Conservation (phyloP, 2,113 vertebrate genomes). For the Rhodinocichla rosea region DNA sequence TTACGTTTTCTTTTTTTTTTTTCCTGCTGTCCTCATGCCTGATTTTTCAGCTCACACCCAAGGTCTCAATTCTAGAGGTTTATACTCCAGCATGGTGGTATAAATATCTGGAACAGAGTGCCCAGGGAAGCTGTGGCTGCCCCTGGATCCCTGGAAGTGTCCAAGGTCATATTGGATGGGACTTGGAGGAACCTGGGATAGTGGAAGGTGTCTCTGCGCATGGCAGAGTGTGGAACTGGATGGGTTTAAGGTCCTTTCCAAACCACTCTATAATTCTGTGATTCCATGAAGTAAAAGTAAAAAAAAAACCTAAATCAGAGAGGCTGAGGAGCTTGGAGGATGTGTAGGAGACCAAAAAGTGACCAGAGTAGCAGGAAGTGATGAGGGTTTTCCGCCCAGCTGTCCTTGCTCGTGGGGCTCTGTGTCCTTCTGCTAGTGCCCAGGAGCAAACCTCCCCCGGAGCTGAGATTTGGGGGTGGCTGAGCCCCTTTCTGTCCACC, state of each 20-base stretch:
- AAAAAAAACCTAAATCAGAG: not conserved
- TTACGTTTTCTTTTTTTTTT: accelerated
- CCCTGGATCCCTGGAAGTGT: not conserved
- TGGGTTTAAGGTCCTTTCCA: not conserved
- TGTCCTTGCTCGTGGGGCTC: not conserved
- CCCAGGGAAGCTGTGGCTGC: not conserved
- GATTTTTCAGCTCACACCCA: not conserved
- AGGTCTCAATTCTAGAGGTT: not conserved
- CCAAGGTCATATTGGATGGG: not conserved
- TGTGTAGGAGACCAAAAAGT: not conserved
- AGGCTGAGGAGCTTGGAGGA: not conserved
- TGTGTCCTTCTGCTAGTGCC: not conserved
- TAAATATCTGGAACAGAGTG: not conserved
- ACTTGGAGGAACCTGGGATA: not conserved
- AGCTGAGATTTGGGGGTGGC: not conserved
- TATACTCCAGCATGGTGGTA: not conserved
- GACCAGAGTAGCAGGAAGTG: not conserved
- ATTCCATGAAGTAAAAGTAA: not conserved
- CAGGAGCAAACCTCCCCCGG: accelerated
- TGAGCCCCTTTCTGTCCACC: not conserved
- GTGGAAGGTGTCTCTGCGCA: not conserved
- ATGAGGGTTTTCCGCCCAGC: not conserved
- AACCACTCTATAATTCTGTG: not conserved
- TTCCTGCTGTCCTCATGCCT: not conserved
- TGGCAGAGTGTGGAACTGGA: not conserved